These are phyloP conservation scores for Plestiodon gilberti DNA, from an alignment of 2,113 vertebrate genomes.

Conservation along the genomic window DNA sequence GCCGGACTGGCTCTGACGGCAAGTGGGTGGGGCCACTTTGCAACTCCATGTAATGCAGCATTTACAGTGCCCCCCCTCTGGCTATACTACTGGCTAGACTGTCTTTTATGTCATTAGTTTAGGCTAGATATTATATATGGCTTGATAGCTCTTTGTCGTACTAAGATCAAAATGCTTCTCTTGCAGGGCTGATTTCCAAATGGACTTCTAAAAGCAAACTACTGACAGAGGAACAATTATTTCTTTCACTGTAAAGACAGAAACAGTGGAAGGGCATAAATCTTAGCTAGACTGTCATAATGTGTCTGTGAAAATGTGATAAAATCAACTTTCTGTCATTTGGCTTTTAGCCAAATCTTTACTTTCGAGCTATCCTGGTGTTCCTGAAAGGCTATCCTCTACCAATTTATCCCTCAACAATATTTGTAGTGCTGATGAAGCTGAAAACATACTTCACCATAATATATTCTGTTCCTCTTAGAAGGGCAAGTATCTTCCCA, in stretches of 20 bases:
- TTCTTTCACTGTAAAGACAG: neutral
- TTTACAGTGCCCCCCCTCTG: too few species aligned
- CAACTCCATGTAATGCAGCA: too few species aligned
- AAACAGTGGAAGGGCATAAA: neutral
- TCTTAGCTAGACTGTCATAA: neutral
- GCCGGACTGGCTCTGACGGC: too few species aligned
- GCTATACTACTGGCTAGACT: too few species aligned
- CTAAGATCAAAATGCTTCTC: neutral
- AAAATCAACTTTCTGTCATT: neutral
- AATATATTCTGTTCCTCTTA: too few species aligned
- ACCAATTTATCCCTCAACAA: neutral
- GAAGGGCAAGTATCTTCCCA: neutral
- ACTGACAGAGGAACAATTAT: neutral
- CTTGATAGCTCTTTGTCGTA: neutral
- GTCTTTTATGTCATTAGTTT: neutral
- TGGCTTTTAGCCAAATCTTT: neutral
- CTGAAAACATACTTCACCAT: too few species aligned
- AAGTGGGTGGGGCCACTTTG: too few species aligned
- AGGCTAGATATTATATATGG: neutral
- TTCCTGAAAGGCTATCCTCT: neutral
- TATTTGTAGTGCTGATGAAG: neutral
- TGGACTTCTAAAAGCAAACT: neutral
- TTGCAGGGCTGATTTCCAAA: neutral
- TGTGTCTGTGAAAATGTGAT: too few species aligned
- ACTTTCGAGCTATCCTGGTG: neutral